These are phyloP conservation scores for Hoplostethus mediterraneus DNA, from an alignment of 2,797 vertebrate genomes.

Conservation along the genomic window DNA sequence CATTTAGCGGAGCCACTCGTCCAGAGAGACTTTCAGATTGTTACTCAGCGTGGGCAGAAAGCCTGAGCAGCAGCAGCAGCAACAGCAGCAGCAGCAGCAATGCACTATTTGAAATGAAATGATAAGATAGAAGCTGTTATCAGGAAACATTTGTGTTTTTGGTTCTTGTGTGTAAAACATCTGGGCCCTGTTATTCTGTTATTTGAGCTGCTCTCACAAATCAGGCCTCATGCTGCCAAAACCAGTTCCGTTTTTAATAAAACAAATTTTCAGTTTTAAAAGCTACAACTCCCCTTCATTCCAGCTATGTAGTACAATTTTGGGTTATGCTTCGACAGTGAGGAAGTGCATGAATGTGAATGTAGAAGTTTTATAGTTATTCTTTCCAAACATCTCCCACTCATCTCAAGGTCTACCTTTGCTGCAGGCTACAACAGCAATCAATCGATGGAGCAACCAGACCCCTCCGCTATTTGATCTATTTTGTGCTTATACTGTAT, in stretches of 20 bases:
- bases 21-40: conserved; percentile 55
- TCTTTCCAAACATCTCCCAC: conserved; percentile 22
- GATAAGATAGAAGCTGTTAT: not conserved
- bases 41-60: conserved; percentile 32
- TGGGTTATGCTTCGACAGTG: conserved; percentile 8
- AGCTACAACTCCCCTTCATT: conserved; percentile 22
- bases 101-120: conserved; percentile 20
- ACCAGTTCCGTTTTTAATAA: conserved; percentile 33
- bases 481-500: conserved; percentile 26
- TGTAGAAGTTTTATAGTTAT: conserved; percentile 20
- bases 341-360: conserved; percentile 25
- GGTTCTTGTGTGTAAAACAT: conserved; percentile 34
- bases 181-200: conserved; percentile 47
- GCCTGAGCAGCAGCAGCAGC: conserved; percentile 15
- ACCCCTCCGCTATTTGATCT: conserved; percentile 29
- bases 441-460: conserved; percentile 4
- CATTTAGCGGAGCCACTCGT: conserved; percentile 63
- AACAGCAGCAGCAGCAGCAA: not conserved
- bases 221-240: conserved; percentile 46
- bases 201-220: conserved; percentile 48
- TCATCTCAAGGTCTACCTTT: conserved; percentile 8
- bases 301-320: conserved; percentile 42
- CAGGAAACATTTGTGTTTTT: conserved; percentile 10
- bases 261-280: not conserved
- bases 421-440: conserved; percentile 31